Conservation (phyloP, 2,797 vertebrate genomes). For the Tiaroga cobitis region DNA sequence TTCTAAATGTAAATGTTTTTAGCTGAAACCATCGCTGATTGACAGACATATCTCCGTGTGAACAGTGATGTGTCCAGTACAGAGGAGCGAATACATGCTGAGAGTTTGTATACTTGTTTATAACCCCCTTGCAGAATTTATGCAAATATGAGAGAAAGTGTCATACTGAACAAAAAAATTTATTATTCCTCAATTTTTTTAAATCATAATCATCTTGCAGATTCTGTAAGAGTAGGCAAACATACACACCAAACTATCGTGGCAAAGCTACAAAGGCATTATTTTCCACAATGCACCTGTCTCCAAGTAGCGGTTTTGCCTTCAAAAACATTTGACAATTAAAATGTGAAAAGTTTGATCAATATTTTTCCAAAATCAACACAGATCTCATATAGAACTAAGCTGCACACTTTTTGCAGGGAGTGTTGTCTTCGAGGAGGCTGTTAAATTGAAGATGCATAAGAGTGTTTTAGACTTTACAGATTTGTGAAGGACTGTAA, state of each 20-base stretch:
- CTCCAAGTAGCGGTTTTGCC: not conserved
- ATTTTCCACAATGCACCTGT: not conserved
- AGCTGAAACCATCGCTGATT: not conserved
- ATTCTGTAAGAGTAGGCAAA: not conserved
- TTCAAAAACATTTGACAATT: not conserved
- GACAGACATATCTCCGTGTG: conserved; percentile 13
- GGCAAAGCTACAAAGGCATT: not conserved
- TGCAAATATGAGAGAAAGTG: not conserved
- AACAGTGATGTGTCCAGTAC: not conserved
- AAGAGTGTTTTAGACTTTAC: no score
- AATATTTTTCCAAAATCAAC: no score
- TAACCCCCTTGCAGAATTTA: not conserved
- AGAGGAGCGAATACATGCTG: not conserved
- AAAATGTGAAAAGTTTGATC: not conserved
- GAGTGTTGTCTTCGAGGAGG: no score
- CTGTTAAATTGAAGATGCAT: no score
- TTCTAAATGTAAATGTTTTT: not conserved
- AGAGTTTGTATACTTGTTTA: not conserved
- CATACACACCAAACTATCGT: not conserved
- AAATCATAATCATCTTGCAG: not conserved
- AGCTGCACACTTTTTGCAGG: no score
- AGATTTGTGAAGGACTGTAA: no score
- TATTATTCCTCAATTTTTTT: not conserved
- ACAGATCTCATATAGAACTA: no score
- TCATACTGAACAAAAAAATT: not conserved